Percentiles rank a stretch among this genome's conserved stretches.
These are phyloP conservation scores for Boloria selene DNA, from an alignment of 2,888 invertebrate species.

Conservation along the genomic window DNA sequence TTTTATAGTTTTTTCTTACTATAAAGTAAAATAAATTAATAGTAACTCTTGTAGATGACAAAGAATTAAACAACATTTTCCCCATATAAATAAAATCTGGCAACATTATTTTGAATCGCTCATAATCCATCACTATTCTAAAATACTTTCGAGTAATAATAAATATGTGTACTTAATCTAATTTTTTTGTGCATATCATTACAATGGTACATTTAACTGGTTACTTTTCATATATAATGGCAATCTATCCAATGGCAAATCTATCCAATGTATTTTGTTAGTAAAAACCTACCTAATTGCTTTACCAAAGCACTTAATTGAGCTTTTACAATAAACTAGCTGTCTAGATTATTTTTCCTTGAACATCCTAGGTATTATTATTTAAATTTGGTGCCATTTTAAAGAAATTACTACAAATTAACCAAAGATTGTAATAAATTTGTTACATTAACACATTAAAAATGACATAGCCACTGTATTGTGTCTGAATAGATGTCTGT, in stretches of 20 bases:
- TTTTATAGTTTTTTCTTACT: no score
- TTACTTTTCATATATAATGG: not conserved
- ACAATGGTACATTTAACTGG: not conserved
- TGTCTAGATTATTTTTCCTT: not conserved
- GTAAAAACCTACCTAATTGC: conserved; percentile 14
- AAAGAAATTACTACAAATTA: not conserved
- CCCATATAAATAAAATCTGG: conserved; percentile 4
- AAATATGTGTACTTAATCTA: conserved; percentile 10
- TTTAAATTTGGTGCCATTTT: not conserved
- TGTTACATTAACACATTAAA: not conserved
- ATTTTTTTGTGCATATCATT: conserved; percentile 3
- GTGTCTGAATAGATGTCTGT: no score
- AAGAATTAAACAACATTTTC: no score
- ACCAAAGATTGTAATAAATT: not conserved
- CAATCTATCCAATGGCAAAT: no score
- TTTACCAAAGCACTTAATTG: conserved; percentile 17
- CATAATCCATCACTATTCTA: not conserved
- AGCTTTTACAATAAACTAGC: conserved; percentile 10
- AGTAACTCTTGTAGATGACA: no score
- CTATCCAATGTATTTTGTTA: conserved; percentile 7
- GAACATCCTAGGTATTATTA: not conserved
- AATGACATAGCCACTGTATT: not conserved
- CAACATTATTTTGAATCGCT: conserved; percentile 7
- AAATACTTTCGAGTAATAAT: conserved; percentile 5
- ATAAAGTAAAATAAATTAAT: no score